Evolutionary conservation across 2,888 invertebrate species (phyloP).

Genomic region (Amaurobius ferox): DNA sequence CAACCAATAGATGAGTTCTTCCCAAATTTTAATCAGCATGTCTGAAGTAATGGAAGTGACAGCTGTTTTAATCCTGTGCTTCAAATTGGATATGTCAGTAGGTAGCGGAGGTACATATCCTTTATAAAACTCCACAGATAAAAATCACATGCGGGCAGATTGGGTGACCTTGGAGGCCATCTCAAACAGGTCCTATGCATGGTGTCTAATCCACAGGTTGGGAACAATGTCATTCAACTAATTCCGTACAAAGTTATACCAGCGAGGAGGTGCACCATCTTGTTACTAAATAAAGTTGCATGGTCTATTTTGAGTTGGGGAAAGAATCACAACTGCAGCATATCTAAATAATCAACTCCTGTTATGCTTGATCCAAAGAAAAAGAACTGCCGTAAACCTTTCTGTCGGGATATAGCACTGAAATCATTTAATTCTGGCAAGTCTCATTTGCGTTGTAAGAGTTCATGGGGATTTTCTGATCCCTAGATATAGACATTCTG

Average conservation of each 20-base stretch:
- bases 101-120: not conserved
- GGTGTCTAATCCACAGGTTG: no score
- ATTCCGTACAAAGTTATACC: no score
- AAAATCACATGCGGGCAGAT: no score
- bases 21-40: no score
- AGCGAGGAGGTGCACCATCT: no score
- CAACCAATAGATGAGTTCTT: no score
- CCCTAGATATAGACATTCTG: constrained; percentile 9
- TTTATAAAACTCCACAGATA: no score
- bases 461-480: constrained; percentile 4
- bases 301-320: not conserved
- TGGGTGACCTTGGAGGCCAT: no score
- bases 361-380: not conserved
- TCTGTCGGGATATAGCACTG: not conserved
- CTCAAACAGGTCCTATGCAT: no score
- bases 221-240: no score
- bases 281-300: not conserved
- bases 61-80: not conserved
- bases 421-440: not conserved
- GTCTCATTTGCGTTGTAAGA: not conserved
- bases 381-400: not conserved
- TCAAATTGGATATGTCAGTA: not conserved
- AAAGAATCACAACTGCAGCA: not conserved
- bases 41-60: no score
- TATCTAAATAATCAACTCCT: no score